Evolutionary conservation across 2,888 invertebrate species (phyloP).

Genomic region (Alentia gelatinosa): DNA sequence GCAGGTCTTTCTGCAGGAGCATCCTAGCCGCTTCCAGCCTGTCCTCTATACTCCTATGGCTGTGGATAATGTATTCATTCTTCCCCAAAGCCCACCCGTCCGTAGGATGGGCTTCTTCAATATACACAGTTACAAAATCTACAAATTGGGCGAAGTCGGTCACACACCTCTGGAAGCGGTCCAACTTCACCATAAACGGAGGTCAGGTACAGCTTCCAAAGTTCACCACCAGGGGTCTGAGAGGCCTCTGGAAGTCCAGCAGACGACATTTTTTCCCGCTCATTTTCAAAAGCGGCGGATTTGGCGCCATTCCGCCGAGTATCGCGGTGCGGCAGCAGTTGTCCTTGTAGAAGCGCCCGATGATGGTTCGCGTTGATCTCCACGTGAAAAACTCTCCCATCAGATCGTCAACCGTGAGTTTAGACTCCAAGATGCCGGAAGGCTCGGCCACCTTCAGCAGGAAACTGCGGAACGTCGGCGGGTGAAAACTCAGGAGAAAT

Average conservation of each 20-base stretch:
- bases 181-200: slow-evolving; percentile 69
- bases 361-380: neutral
- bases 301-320: neutral
- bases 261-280: neutral
- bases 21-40: slow-evolving; percentile 66
- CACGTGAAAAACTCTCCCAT: slow-evolving; percentile 1
- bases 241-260: slow-evolving; percentile 58
- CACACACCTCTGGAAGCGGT: slow-evolving; percentile 66
- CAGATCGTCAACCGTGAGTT: neutral
- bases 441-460: neutral
- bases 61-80: slow-evolving; percentile 66
- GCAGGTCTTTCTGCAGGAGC: neutral
- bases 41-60: slow-evolving; percentile 64
- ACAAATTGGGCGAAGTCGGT: slow-evolving; percentile 66
- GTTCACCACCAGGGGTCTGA: slow-evolving; percentile 70
- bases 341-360: neutral
- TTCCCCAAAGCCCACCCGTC: slow-evolving; percentile 70
- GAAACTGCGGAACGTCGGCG: neutral
- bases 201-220: slow-evolving; percentile 77
- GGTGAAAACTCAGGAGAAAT: neutral
- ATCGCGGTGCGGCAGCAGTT: neutral
- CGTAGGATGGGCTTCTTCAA: slow-evolving; percentile 72
- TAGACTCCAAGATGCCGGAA: neutral
- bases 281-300: neutral
- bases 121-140: slow-evolving; percentile 72